Evolutionary conservation across 2,113 vertebrate species (phyloP), one percentile per base, ranked within the genome.

Genomic region (Elachura formosa): DNA sequence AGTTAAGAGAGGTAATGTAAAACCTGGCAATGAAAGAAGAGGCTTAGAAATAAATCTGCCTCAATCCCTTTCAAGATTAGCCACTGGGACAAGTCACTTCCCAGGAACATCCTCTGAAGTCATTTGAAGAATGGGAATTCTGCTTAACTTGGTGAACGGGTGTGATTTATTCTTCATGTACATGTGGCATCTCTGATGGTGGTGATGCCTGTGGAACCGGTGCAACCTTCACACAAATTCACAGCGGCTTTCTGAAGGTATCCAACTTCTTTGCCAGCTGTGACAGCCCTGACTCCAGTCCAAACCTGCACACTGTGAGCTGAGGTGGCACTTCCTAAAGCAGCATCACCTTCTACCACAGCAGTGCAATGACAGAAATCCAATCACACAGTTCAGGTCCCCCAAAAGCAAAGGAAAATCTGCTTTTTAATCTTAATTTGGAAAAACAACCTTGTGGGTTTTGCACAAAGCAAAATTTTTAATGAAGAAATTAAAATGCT

Each of bases 61-160:
- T 93, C 86, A 92, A 84, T 90, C 78, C 79, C 61, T 52, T 72
- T 81, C 40, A 66, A 63, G 83, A 94, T 95, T 86, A 95, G 52
- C 66, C 73, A 48, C 64, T 18, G 67, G 64, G 72, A 86, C 72
- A 74, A 90, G 68, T 28, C 48, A 22, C n/a, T 81, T 89, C 52
- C 49, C 80, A 75, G 11, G 22, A 56, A 31, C 46, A 16, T 33
- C 25, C 76, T 92, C 16, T 90, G 66, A 94, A 95, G 69, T 56
- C 13, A 23, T 21, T 8, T 49, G 64, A 55, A 84, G 69, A 56
- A 75, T 10, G 24, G 40, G 56, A 89, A 73, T 69, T 82, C 56
- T 79, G 54, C 54, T 64, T 61, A 10, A 77, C 36, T 1, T n/a
- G 45, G 31, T 43, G 64, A 73, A 17, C 0, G 4, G n/a, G 8